These are phyloP conservation scores for Apodemia zela DNA, from an alignment of 2,888 invertebrate genomes.

Conservation along the genomic window DNA sequence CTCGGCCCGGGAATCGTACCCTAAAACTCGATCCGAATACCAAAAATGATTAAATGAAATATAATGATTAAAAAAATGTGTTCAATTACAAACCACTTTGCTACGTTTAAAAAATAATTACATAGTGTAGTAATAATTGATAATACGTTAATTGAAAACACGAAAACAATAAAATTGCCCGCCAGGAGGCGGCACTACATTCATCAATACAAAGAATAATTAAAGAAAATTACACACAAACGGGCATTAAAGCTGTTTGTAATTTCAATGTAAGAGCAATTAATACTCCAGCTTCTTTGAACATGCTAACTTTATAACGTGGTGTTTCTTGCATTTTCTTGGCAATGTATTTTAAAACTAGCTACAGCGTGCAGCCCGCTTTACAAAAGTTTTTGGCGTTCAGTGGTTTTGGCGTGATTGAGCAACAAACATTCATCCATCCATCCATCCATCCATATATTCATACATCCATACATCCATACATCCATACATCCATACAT, in stretches of 20 bases:
- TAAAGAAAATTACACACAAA: conserved; percentile 15
- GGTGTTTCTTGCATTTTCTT: background rate
- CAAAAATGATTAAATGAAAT: too few species aligned
- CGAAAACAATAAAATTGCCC: conserved; percentile 68
- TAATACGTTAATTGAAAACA: conserved; percentile 29
- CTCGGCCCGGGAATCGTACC: too few species aligned
- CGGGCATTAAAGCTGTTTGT: conserved; percentile 8
- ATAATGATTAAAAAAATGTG: too few species aligned
- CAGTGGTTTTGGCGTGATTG: too few species aligned
- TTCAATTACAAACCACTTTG: background rate
- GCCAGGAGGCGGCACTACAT: conserved; percentile 48
- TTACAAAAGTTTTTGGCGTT: too few species aligned
- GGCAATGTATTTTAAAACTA: background rate
- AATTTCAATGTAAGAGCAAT: conserved; percentile 11
- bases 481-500: too few species aligned
- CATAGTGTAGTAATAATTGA: conserved; percentile 6
- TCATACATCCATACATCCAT: too few species aligned
- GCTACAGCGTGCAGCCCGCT: too few species aligned
- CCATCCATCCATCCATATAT: too few species aligned
- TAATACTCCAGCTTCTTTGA: conserved; percentile 1
- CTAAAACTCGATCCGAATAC: too few species aligned
- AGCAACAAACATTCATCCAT: too few species aligned
- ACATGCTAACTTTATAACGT: background rate
- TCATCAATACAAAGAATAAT: conserved; percentile 51
- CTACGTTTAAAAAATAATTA: conserved; percentile 6